Conservation (phyloP, 2,888 invertebrate genomes). For the Hipparchia sbordonii region DNA sequence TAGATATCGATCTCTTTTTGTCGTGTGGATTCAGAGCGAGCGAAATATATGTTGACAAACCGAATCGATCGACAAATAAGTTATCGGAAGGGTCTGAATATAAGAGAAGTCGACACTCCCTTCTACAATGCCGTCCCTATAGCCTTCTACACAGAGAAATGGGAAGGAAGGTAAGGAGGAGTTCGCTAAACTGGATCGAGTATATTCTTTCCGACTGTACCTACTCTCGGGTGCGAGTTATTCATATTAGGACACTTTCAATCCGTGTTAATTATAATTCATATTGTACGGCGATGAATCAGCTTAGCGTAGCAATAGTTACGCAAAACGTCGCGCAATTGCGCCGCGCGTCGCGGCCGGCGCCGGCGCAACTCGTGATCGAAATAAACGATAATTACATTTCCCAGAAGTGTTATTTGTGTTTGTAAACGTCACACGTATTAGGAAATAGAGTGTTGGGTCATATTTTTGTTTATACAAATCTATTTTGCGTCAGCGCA, state of each 20-base stretch:
- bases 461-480: conserved; percentile 22
- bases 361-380: conserved; percentile 48
- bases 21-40: too few species aligned
- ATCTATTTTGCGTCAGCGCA: conserved; percentile 12
- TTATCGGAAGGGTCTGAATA: too few species aligned
- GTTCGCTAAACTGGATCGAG: background rate
- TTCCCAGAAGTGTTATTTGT: conserved; percentile 65
- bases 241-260: conserved; percentile 25
- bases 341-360: conserved; percentile 41
- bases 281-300: conserved; percentile 36
- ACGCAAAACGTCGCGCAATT: conserved; percentile 44
- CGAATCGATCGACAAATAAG: too few species aligned
- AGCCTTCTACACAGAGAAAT: too few species aligned
- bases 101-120: too few species aligned
- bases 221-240: background rate
- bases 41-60: too few species aligned
- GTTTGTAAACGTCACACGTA: conserved; percentile 54
- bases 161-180: background rate
- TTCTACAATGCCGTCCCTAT: too few species aligned
- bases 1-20: too few species aligned
- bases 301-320: conserved; percentile 41
- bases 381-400: conserved; percentile 52
- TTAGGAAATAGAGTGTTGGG: conserved; percentile 33
- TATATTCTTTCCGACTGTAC: conserved; percentile 6
- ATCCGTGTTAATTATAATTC: conserved; percentile 34